These are phyloP conservation scores for Thymallus thymallus DNA, from an alignment of 2,113 vertebrate genomes.

Conservation along the genomic window DNA sequence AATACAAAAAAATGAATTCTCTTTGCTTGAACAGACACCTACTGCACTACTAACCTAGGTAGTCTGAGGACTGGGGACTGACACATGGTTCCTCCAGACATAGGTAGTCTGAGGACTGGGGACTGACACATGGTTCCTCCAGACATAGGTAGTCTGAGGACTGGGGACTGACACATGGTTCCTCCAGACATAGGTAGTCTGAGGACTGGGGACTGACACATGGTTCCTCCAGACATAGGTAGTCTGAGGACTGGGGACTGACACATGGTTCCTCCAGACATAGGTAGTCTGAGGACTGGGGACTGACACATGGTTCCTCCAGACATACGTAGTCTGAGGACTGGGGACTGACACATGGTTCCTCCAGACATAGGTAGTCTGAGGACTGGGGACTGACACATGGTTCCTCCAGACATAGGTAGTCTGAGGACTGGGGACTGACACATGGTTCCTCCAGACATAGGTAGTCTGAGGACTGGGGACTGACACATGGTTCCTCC, in stretches of 20 bases:
- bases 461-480: too few relatives aligned
- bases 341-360: conserved; percentile 72
- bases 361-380: too few relatives aligned
- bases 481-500: conserved; percentile 74
- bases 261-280: conserved; percentile 69
- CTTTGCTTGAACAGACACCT: too few relatives aligned
- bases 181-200: too few relatives aligned
- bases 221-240: conserved; percentile 66
- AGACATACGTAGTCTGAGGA: too few relatives aligned
- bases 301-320: conserved; percentile 74
- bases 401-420: conserved; percentile 66
- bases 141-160: too few relatives aligned
- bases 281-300: too few relatives aligned
- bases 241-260: conserved; percentile 72
- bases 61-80: conserved; percentile 72
- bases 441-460: conserved; percentile 69
- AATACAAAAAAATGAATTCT: too few relatives aligned
- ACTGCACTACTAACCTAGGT: conserved; percentile 66
- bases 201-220: conserved; percentile 73
- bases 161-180: conserved; percentile 72
- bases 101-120: too few relatives aligned
- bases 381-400: conserved; percentile 73
- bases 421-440: conserved; percentile 72
- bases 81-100: conserved; percentile 69
- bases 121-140: conserved; percentile 74